These are phyloP conservation scores for Lasiurus cinereus DNA, from an alignment of 2,113 vertebrate species.

Conservation along the genomic window DNA sequence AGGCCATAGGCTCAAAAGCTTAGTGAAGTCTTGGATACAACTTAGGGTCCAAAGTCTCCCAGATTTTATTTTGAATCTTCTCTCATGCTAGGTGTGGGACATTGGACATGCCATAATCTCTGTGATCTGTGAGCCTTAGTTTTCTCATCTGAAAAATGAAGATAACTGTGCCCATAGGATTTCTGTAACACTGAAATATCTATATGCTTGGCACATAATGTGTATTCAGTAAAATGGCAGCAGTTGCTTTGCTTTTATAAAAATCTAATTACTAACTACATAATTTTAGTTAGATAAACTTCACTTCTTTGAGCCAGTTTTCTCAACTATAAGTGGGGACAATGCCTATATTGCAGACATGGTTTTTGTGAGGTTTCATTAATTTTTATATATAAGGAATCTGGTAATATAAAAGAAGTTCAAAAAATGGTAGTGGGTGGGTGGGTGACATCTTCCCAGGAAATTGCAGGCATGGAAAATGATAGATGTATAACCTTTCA, in stretches of 20 bases:
- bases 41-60: background rate
- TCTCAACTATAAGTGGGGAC: slow-evolving; percentile 26
- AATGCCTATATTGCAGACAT: background rate
- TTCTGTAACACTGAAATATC: background rate
- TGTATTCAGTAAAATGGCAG: background rate
- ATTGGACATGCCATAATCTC: background rate
- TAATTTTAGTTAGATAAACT: slow-evolving; percentile 25
- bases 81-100: slow-evolving; percentile 3
- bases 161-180: slow-evolving; percentile 12
- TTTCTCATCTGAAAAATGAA: slow-evolving; percentile 23
- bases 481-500: background rate
- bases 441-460: background rate
- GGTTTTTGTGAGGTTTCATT: background rate
- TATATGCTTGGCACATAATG: slow-evolving; percentile 6
- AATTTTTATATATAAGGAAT: slow-evolving; percentile 16
- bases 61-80: slow-evolving; percentile 11
- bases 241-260: slow-evolving; percentile 48
- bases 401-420: background rate
- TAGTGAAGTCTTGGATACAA: background rate
- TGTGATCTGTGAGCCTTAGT: slow-evolving; percentile 31
- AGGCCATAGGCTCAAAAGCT: background rate
- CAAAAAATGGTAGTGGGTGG: background rate
- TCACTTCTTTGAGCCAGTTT: slow-evolving; percentile 43
- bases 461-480: slow-evolving; percentile 19
- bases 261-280: slow-evolving; percentile 1